A percentile compares a stretch with the other conserved stretches of the same genome.
These are phyloP conservation scores for Florisuga fusca DNA, from an alignment of 2,797 vertebrate species.

Conservation along the genomic window DNA sequence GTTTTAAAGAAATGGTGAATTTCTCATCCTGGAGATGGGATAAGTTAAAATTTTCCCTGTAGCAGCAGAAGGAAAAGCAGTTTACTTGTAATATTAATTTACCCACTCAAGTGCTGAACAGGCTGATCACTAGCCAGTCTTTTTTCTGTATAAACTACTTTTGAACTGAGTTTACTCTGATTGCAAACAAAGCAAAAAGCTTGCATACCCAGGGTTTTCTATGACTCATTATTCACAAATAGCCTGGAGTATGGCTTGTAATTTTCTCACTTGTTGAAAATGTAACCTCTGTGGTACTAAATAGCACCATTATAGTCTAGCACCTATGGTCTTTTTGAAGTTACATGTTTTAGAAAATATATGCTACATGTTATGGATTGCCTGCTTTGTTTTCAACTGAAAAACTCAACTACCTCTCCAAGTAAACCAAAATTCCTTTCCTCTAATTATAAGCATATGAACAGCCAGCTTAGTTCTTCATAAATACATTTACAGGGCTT, in stretches of 20 bases:
- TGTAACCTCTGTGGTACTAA: slow-evolving; percentile 37
- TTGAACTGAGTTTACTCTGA: slow-evolving; percentile 22
- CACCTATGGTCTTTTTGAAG: slow-evolving; percentile 1
- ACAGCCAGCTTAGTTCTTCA: slow-evolving; percentile 60
- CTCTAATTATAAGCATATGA: slow-evolving; percentile 60
- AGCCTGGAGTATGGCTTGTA: not conserved
- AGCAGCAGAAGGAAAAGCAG: accelerated
- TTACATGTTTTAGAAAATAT: slow-evolving; percentile 23
- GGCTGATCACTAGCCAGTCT: not conserved
- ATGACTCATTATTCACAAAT: not conserved
- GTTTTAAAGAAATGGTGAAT: not conserved
- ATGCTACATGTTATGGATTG: slow-evolving; percentile 11
- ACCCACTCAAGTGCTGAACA: not conserved
- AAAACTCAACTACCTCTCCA: not conserved
- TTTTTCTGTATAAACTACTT: not conserved
- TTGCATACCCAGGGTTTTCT: not conserved
- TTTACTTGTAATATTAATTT: not conserved
- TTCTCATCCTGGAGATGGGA: not conserved
- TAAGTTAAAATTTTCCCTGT: not conserved
- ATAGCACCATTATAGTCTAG: slow-evolving; percentile 19
- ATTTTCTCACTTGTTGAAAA: not conserved
- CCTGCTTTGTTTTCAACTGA: not conserved
- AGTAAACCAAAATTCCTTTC: slow-evolving; percentile 48
- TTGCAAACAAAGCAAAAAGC: not conserved
- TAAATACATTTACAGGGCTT: slow-evolving; percentile 64